Base-by-base conservation (phyloP, 1,140 invertebrate genomes). In the Stegodyphus mimosarum region DNA sequence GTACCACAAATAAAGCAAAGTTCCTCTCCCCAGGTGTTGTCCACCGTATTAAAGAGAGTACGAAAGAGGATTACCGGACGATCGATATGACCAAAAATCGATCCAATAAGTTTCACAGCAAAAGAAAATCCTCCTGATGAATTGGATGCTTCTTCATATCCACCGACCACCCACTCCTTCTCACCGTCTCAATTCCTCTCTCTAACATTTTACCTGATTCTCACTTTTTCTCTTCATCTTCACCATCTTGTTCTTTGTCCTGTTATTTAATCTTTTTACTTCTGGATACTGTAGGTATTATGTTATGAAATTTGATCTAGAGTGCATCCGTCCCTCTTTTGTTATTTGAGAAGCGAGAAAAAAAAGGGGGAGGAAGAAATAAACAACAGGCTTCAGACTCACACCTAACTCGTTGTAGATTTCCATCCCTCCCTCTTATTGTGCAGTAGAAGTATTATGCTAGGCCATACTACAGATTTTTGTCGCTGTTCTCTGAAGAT, bases 71-170 rank as follows among this genome's bases (percentile, higher is more conserved):
- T 71, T 71, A 71, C 69, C 7, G 18, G 13, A 7, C 48, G 69
- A 71, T 71, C 69, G 69, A 71, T 71, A 71, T 33, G 69, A 33
- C 69, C 69, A 71, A 71, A 71, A 18, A 71, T 71, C 69, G 69
- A 71, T 71, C 69, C 33, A 71, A 71, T 71, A 71, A 71, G 69
- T 71, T 71, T 71, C 49, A 51, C 33, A n/a, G 33, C 69, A 71
- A 71, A 71, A 71, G 69, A 71, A 71, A 71, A 71, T 71, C 69
- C 69, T 3, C 69, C 69, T 71, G 69, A 71, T 71, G 69, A 71
- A 71, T 71, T 71, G 69, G 69, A 71, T 71, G 69, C 33, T 51
- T 71, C 69, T 71, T 71, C 69, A 71, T 71, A 71, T 71, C 69
- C 33, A 48, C 7, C 13, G 33, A 33, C 33, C 33, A 33, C 33